Evolutionary conservation across 2,113 vertebrate species (phyloP).

Genomic region (Odontophorus gujanensis): DNA sequence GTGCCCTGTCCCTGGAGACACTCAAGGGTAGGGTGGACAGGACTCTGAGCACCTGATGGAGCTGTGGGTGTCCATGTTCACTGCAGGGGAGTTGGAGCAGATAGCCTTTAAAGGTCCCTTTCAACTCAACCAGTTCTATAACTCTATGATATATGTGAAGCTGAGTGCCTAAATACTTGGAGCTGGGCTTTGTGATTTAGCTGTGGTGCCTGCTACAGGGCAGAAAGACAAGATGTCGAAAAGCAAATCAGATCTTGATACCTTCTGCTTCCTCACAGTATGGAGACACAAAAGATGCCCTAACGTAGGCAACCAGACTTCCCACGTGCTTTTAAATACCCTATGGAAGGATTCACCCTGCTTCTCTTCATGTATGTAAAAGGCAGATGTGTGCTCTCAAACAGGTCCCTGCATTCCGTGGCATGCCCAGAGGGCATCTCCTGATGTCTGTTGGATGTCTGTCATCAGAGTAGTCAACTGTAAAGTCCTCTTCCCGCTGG

Average conservation of each 20-base stretch:
- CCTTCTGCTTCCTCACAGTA: background rate
- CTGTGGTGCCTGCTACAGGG: background rate
- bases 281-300: background rate
- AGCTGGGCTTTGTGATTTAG: background rate
- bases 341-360: background rate
- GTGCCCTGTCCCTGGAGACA: too few relatives aligned
- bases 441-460: background rate
- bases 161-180: background rate
- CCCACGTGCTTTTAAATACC: background rate
- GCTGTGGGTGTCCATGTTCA: too few relatives aligned
- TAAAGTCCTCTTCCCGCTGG: background rate
- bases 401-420: background rate
- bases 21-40: too few relatives aligned
- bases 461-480: background rate
- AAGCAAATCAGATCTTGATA: background rate
- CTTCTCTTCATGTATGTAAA: background rate
- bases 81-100: too few relatives aligned
- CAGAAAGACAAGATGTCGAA: background rate
- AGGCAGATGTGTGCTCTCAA: background rate
- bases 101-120: too few relatives aligned
- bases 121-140: too few relatives aligned
- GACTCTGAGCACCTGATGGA: too few relatives aligned
- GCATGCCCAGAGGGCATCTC: background rate
- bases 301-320: background rate
- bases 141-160: background rate